phyloP scores from a whole-genome alignment of 2,113 vertebrate genomes.

The Otis tarda region DNA sequence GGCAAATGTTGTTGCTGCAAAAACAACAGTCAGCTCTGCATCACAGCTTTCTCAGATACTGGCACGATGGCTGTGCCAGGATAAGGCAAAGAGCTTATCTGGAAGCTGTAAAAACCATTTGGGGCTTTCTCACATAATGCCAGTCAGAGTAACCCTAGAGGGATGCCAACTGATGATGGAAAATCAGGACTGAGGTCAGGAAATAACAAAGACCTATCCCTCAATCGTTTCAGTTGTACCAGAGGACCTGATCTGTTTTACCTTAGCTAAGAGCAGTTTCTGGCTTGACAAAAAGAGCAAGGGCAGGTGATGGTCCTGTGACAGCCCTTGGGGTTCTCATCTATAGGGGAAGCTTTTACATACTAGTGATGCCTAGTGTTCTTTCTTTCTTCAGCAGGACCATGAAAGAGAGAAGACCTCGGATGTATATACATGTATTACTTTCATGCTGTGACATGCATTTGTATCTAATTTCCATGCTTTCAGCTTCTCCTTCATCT shows the following conservation, averaged over 20 bases:
- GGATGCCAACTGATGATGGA: neutral
- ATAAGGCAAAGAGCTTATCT: neutral
- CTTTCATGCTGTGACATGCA: neutral
- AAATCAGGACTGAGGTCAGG: neutral
- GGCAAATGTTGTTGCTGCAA: slow-evolving; percentile 23
- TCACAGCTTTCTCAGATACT: slow-evolving; percentile 5
- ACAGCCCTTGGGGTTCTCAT: neutral
- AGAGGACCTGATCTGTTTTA: neutral
- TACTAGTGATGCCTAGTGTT: neutral
- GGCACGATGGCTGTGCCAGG: neutral
- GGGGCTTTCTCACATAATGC: neutral
- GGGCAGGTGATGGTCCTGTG: neutral
- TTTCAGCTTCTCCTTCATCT: neutral
- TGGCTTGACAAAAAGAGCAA: neutral
- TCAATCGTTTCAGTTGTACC: neutral
- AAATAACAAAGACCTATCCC: neutral
- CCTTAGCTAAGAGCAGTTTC: neutral
- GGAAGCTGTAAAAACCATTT: neutral
- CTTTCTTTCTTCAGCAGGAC: neutral
- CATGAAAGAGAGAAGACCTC: neutral
- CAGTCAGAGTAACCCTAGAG: neutral
- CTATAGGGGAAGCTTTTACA: neutral
- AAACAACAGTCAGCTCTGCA: slow-evolving; percentile 16
- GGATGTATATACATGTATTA: neutral
- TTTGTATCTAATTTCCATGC: neutral